Conservation (phyloP, 2,797 vertebrate genomes). For the Arremon brunneinucha region DNA sequence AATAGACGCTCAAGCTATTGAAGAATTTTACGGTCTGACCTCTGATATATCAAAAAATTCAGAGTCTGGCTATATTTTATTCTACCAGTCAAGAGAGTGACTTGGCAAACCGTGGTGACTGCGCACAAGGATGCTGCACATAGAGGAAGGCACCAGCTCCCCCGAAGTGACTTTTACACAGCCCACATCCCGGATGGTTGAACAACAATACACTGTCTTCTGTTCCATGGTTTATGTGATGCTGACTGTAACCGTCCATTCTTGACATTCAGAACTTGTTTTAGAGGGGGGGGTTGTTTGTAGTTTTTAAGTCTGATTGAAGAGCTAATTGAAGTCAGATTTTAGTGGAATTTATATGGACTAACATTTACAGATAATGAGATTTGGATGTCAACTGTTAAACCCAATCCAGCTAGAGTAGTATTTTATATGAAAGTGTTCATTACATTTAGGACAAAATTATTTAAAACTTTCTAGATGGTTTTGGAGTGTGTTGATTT, state of each 20-base stretch:
- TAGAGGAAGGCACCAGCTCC: background rate
- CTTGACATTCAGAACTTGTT: constrained; percentile 36
- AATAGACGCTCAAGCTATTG: constrained; percentile 98
- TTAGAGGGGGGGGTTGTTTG: background rate
- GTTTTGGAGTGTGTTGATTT: constrained; percentile 42
- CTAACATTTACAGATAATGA: constrained; percentile 58
- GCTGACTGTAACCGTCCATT: background rate
- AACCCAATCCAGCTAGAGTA: constrained; percentile 41
- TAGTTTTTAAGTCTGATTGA: constrained; percentile 58
- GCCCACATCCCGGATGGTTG: background rate
- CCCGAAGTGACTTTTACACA: constrained; percentile 9
- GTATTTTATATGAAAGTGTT: constrained; percentile 37
- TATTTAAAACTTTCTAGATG: constrained; percentile 51
- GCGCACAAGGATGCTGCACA: background rate
- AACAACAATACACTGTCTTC: background rate
- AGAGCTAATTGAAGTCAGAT: constrained; percentile 55
- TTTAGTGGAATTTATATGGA: constrained; percentile 57
- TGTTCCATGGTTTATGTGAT: background rate
- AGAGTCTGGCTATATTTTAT: constrained; percentile 99
- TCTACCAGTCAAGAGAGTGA: constrained; percentile 99
- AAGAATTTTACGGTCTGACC: constrained; percentile 98
- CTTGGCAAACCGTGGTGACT: constrained; percentile 9
- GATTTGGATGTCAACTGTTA: constrained; percentile 35
- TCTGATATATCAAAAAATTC: constrained; percentile 99
- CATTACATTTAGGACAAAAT: constrained; percentile 35